Base-by-base conservation (phyloP, 2,113 vertebrate genomes). In the Sarotherodon lohbergeri region DNA sequence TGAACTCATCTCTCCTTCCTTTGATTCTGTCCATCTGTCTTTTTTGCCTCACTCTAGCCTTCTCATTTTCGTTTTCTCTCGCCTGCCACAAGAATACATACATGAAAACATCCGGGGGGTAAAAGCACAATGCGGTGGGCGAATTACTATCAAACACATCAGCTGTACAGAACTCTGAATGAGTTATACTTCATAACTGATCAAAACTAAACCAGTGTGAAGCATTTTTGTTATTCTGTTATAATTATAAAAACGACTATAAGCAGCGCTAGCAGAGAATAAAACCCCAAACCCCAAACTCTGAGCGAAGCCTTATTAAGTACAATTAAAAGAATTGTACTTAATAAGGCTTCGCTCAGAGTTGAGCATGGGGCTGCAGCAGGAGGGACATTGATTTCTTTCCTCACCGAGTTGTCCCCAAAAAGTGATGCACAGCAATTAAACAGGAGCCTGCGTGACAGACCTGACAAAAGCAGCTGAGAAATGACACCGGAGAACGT, bases 381-480 rank as follows among this genome's bases (percentile, higher is more conserved):
- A 80, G 41, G 36, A 78, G 71, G 19, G 36, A 86, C 85, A 91
- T 88, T 82, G 90, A 94, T 95, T 94, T 94, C 57, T 90, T 85
- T 90, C 76, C 84, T 88, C 91, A 86, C 86, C 82, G 81, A 92
- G 76, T 66, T 56, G 29, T 84, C 86, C 90, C 55, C 81, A 86
- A 95, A 86, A 95, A 94, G 90, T 89, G 90, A 93, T 90, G 86
- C 61, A 76, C 56, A 34, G 73, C 88, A 91, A 93, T 94, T 94
- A 93, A 91, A 91, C 80, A 71, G 59, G 80, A 43, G 86, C 61
- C 86, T 80, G 43, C 55, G 50, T 81, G 34, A 93, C 90, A 92
- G 32, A 83, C 80, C 91, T 94, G 94, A 95, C 89, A 92, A 93
- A 93, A 91, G 32, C 82, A 56, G 90, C 83, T 93, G 90, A 95